Conservation (phyloP, 1,140 invertebrate species). For the Eufriesea mexicana region DNA sequence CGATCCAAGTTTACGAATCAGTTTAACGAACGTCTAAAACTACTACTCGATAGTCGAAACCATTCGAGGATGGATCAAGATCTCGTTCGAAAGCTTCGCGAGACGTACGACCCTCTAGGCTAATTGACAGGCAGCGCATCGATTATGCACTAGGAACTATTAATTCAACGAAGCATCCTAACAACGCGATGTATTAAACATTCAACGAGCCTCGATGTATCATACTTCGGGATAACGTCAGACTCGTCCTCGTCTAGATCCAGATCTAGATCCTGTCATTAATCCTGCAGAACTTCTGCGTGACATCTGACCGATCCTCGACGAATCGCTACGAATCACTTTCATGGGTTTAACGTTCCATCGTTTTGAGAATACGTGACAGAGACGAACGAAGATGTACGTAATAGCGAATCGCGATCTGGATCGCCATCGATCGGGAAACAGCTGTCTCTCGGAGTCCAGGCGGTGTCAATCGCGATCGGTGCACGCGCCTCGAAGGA, state of each 20-base stretch:
- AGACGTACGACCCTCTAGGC: not conserved
- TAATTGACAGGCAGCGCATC: not conserved
- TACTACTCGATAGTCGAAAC: no score
- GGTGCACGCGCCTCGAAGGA: not conserved
- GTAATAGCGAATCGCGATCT: not conserved
- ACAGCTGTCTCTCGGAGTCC: constrained; percentile 10
- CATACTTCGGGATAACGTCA: not conserved
- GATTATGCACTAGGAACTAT: not conserved
- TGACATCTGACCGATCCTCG: not conserved
- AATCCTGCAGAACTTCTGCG: not conserved
- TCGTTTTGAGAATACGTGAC: no score
- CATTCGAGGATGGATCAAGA: not conserved
- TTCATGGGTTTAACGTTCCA: not conserved
- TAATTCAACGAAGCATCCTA: not conserved
- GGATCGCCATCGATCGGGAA: constrained; percentile 17
- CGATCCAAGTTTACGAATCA: no score
- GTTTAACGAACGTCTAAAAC: no score
- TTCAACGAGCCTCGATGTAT: not conserved
- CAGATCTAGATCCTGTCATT: not conserved
- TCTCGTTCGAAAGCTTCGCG: not conserved
- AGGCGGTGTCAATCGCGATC: not conserved
- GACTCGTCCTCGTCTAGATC: not conserved
- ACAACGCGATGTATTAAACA: not conserved
- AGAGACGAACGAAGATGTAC: no score
- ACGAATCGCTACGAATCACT: not conserved